Evolutionary conservation across 64 coral and sea anemone species (phyloP), one percentile per base, ranked within the genome.

Genomic region (Stylophora pistillata): DNA sequence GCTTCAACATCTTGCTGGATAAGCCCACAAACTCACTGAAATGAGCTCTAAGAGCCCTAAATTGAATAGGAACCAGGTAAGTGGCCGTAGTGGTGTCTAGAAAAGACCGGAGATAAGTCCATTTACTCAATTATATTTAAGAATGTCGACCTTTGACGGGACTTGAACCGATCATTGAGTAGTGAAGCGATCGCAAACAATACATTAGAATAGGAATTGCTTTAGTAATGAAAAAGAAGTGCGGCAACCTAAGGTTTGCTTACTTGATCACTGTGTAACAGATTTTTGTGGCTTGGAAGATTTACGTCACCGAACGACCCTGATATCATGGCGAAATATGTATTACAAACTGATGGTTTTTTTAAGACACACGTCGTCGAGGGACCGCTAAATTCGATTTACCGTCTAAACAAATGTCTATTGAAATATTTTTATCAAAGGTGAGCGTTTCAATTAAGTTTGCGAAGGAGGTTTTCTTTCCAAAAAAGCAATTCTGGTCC

Each of bases 31-130:
- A 84, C 31, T 53, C 30, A 20, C 5, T 53, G 33, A 62, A 69
- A 68, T 84, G 80, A 53, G 11, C 13, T 25, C 80, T 4, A 84
- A 23, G 30, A 84, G 33, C 15, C 80, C 80, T 52, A 84, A 69
- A 70, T 70, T 69, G 37, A 66, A 65, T 18, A 27, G 33, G 53
- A 30, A 84, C 11, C 32, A 84, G 80, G 80, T 84, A 34, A 69
- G 80, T 54, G 18, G 56, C 31, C 14, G 25, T 10, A 6, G 34
- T 47, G 25, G 21, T 7, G 10, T 4, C n/a, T 17, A 62, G n/a
- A 62, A 84, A 52, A 58, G 59, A 31, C 31, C 27, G n/a, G 1
- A 14, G 10, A 47, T 17, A 37, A 26, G 23, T 28, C 26, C 13
- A 13, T 16, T 34, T 47, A 47, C 31, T 17, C 59, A 9, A 47